Conservation (phyloP, 2,113 vertebrate species). For the Laterallus jamaicensis region DNA sequence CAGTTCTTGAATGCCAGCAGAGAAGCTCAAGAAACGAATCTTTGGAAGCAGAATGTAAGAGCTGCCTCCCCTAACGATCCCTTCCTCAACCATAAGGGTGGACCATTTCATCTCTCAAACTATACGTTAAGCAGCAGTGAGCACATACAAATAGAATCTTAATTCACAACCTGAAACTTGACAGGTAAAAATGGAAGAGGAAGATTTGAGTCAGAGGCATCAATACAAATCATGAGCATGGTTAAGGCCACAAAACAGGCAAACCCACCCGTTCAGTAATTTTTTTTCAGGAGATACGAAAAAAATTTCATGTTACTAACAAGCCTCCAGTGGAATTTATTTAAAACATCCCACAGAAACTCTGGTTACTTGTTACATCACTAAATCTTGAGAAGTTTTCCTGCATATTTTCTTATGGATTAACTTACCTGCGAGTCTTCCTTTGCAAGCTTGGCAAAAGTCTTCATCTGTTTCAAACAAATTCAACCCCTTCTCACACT, state of each 20-base stretch:
- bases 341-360: background rate
- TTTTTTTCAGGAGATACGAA: background rate
- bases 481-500: background rate
- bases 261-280: background rate
- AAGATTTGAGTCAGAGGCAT: background rate
- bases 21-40: background rate
- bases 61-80: background rate
- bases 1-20: background rate
- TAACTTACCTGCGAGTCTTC: background rate
- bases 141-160: background rate
- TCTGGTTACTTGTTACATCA: background rate
- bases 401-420: background rate
- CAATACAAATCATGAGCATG: background rate
- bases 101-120: fast-evolving
- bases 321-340: background rate
- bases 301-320: background rate
- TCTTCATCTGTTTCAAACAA: background rate
- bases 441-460: background rate
- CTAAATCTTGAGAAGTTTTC: background rate
- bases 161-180: fast-evolving
- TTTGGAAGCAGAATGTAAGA: background rate
- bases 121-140: fast-evolving
- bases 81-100: fast-evolving
- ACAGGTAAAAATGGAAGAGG: background rate
- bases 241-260: background rate